Percentiles rank a stretch among this genome's conserved stretches.
Evolutionary conservation across 2,113 vertebrate genomes (phyloP).

Genomic region (Taxidea taxus): DNA sequence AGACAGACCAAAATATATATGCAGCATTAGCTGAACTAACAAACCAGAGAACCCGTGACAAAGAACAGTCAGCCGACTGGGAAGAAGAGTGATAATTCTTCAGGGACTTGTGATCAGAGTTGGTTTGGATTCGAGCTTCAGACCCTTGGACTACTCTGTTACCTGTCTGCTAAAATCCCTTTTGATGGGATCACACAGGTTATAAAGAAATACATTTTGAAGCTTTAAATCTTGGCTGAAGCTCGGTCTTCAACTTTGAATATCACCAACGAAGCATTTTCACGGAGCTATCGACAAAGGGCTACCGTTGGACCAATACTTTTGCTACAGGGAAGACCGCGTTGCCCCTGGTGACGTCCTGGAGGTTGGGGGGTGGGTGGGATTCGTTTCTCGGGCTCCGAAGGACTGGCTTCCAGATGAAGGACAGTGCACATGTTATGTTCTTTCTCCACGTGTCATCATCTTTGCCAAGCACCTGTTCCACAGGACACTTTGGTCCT

Average conservation of each 20-base stretch:
- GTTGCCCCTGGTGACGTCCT: rapidly evolving
- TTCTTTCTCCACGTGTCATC: rapidly evolving
- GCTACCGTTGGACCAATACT: rapidly evolving
- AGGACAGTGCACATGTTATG: rapidly evolving
- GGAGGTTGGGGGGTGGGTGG: rapidly evolving
- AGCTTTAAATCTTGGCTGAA: slow-evolving; percentile 39
- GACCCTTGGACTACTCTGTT: slow-evolving; percentile 71
- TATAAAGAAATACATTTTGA: slow-evolving; percentile 68
- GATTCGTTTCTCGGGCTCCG: rapidly evolving
- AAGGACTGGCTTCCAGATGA: rapidly evolving
- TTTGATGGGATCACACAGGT: slow-evolving; percentile 67
- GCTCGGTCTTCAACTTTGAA: background rate
- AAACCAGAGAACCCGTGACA: slow-evolving; percentile 29
- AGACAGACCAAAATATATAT: background rate
- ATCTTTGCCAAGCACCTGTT: background rate
- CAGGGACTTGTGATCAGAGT: slow-evolving; percentile 64
- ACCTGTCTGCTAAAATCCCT: slow-evolving; percentile 71
- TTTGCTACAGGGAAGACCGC: background rate
- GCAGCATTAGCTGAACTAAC: background rate
- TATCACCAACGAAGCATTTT: background rate
- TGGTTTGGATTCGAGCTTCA: slow-evolving; percentile 67
- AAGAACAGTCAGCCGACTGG: slow-evolving; percentile 77
- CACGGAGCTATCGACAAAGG: rapidly evolving
- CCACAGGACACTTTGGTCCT: background rate
- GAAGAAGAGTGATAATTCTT: slow-evolving; percentile 63